Conservation (phyloP, 2,888 invertebrate species). For the Dinocampus coccinellae region DNA sequence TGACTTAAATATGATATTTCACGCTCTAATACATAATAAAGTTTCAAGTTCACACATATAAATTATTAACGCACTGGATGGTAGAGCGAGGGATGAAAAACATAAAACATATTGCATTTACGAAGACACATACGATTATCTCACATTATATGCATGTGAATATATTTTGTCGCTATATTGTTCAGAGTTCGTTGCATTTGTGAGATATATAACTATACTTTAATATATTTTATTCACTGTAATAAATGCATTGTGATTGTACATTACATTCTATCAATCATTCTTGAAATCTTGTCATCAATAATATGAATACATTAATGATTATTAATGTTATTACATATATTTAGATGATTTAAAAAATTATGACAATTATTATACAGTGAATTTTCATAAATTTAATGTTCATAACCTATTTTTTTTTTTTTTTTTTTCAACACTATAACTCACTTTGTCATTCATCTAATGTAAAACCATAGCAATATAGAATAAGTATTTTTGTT, state of each 20-base stretch:
- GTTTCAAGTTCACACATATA: neutral
- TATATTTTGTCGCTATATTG: no score
- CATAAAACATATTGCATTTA: neutral
- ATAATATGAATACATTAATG: no score
- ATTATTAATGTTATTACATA: no score
- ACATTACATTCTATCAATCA: slow-evolving; percentile 29
- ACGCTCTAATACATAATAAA: neutral
- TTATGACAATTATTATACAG: neutral
- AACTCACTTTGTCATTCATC: neutral
- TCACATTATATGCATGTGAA: neutral
- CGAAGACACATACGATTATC: neutral
- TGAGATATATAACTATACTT: no score
- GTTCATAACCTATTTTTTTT: neutral
- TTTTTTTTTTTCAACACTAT: neutral
- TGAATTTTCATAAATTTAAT: neutral
- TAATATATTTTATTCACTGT: no score
- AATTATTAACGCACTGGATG: neutral
- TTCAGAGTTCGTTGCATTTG: no score
- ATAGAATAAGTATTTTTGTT: neutral
- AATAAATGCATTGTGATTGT: neutral
- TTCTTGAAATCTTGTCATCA: neutral
- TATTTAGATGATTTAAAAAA: no score
- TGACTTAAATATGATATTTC: neutral
- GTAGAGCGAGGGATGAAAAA: neutral
- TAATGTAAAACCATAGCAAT: neutral